Base-by-base conservation (phyloP, 2,888 invertebrate species). In the Coenonympha arcania region DNA sequence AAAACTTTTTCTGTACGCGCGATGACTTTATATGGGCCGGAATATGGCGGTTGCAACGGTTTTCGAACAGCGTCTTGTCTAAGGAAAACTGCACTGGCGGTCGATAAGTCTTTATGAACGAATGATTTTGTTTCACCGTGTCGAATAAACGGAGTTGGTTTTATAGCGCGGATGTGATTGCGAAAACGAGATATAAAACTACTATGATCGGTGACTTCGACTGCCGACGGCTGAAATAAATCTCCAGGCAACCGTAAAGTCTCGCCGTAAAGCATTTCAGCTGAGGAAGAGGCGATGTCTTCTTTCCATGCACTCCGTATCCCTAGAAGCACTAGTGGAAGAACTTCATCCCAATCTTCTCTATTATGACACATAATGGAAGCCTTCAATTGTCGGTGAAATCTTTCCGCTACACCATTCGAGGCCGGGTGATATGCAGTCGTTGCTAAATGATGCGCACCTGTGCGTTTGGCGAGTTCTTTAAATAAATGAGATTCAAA, bases 401-500 rank as follows among this genome's bases (percentile, higher is more conserved):
- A 43, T 2, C 42, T 15, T 13, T 43, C 42, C 6, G 20, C 15
- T 11, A 31, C 6, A 4, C 42, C 42, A 20, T 43, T 43, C 11
- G 31, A n/a, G 3, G 28, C 30, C 2, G 31, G 42, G 11, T 43
- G 31, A 22, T 43, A 43, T 2, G 42, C 31, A 2, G 42, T 43
- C 11, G 42, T 43, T 4, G 20, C 20, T 6, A 11, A 16, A 54
- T 16, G 18, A n/a, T 37, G 9, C 2, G 19, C 5, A n/a, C 36
- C 36, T 2, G 19, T 19, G 3, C 15, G 19, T 56, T 50, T 47
- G 31, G 48, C n/a, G 11, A 51, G 59, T 9, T 58, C 58, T 56
- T 58, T 58, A 55, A 53, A 59, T 42, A 58, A 55, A 59, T 42
- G 13, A n/a, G 30, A 30, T 19, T 28, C 19, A 18, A 30, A 42